A percentile compares a stretch with the other conserved stretches of the same genome.
Conservation (phyloP, 1,140 invertebrate genomes). For the Drosophila orena region DNA sequence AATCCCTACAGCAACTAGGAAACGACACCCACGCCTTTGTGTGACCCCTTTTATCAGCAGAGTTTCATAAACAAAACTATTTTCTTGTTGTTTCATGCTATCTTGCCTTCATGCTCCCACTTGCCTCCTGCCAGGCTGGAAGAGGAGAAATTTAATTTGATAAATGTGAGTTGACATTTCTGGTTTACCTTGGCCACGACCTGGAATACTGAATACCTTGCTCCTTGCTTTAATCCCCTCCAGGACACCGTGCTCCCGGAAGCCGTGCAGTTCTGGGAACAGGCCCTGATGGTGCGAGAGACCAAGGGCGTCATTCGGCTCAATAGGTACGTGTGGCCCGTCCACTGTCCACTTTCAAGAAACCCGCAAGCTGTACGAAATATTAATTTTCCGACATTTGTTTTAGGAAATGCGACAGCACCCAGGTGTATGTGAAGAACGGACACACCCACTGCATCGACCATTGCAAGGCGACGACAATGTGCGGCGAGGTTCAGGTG, state of each 20-base stretch:
- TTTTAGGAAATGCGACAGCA: constrained; percentile 91
- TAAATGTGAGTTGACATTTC: constrained; percentile 90
- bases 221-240: constrained; percentile 16
- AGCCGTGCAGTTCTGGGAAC: constrained; percentile 97
- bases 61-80: constrained; percentile 24
- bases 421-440: constrained; percentile 93
- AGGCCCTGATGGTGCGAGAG: constrained; percentile 94
- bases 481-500: constrained; percentile 97
- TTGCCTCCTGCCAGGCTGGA: constrained; percentile 88
- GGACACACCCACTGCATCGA: constrained; percentile 95
- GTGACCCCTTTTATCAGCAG: not conserved
- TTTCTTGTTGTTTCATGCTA: constrained; percentile 14
- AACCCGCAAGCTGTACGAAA: not conserved
- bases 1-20: not conserved
- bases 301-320: constrained; percentile 93
- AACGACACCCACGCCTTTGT: not conserved
- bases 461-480: constrained; percentile 92
- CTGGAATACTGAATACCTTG: not conserved
- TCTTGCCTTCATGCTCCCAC: too few species aligned
- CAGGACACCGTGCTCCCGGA: constrained; percentile 95
- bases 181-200: not conserved
- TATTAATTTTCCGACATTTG: constrained; percentile 29
- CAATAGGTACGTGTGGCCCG: constrained; percentile 89
- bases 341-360: too few species aligned
- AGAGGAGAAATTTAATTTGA: constrained; percentile 91